Percentiles rank a stretch among this genome's conserved stretches.
These are phyloP conservation scores for Escarpia spicata DNA, from an alignment of 2,888 invertebrate genomes.

Conservation along the genomic window DNA sequence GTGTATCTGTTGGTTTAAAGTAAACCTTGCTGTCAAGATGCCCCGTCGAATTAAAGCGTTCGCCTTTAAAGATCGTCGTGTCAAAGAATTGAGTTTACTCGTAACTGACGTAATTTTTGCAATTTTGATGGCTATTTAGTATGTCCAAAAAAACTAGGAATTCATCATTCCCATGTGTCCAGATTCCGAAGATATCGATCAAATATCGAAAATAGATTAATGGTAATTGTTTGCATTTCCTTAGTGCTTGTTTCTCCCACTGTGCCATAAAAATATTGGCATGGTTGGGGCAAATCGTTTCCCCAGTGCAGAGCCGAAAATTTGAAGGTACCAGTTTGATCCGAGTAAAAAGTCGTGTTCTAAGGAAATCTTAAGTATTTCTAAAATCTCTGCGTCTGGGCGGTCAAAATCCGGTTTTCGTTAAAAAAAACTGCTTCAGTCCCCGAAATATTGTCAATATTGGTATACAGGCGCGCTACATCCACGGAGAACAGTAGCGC, in stretches of 20 bases:
- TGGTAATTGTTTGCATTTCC: background rate
- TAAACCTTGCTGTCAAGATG: too few species aligned
- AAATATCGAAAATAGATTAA: background rate
- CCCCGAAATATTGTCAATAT: background rate
- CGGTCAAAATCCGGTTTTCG: background rate
- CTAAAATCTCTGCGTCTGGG: background rate
- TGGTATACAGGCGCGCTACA: background rate
- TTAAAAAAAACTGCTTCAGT: background rate
- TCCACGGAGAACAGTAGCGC: background rate
- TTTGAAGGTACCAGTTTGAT: background rate
- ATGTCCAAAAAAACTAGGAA: background rate
- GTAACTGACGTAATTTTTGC: too few species aligned
- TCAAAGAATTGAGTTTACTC: too few species aligned
- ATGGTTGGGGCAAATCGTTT: background rate
- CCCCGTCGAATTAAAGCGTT: too few species aligned
- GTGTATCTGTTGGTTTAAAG: too few species aligned
- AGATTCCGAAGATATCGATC: background rate
- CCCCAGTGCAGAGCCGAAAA: background rate
- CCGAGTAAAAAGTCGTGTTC: background rate
- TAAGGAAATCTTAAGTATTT: background rate
- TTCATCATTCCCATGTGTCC: background rate
- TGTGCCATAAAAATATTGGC: background rate
- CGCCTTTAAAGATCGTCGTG: too few species aligned
- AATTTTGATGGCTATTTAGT: too few species aligned
- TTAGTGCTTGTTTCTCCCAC: background rate